Percentiles rank a stretch among this genome's conserved stretches.
Evolutionary conservation across 2,888 invertebrate species (phyloP).

Genomic region (Phania funesta): DNA sequence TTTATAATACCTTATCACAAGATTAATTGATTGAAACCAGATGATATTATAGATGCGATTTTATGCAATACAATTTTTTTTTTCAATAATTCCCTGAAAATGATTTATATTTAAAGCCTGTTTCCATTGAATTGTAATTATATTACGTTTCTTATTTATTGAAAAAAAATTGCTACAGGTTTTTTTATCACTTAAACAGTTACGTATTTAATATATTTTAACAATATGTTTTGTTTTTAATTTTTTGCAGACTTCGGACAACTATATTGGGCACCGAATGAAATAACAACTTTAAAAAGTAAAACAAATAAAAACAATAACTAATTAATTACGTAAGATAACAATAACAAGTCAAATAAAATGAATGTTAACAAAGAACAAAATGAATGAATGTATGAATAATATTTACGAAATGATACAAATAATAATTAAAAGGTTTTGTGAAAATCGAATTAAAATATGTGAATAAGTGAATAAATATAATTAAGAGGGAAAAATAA

Average conservation of each 20-base stretch:
- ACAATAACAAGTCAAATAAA: not conserved
- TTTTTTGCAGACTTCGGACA: conserved; percentile 12
- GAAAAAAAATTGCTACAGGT: no score
- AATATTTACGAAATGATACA: conserved; percentile 11
- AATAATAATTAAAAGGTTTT: conserved; percentile 25
- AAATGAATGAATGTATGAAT: conserved; percentile 5
- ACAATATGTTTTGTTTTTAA: not conserved
- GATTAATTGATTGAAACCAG: no score
- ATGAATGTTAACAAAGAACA: not conserved
- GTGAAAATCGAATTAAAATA: conserved; percentile 7
- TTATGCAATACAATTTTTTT: no score
- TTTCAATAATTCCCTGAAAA: no score
- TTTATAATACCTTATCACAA: no score
- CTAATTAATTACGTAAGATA: conserved; percentile 5
- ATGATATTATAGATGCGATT: no score
- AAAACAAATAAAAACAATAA: conserved; percentile 4
- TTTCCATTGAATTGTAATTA: no score
- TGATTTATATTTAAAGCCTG: no score
- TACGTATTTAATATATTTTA: not conserved
- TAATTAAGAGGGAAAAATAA: conserved; percentile 20
- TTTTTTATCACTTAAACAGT: not conserved
- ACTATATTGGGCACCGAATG: not conserved
- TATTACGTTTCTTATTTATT: not conserved
- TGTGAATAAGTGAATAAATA: not conserved
- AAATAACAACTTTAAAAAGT: not conserved